Percentiles rank a stretch among this genome's conserved stretches.
These are phyloP conservation scores for Dysdera silvatica DNA, from an alignment of 1,140 invertebrate genomes.

Conservation along the genomic window DNA sequence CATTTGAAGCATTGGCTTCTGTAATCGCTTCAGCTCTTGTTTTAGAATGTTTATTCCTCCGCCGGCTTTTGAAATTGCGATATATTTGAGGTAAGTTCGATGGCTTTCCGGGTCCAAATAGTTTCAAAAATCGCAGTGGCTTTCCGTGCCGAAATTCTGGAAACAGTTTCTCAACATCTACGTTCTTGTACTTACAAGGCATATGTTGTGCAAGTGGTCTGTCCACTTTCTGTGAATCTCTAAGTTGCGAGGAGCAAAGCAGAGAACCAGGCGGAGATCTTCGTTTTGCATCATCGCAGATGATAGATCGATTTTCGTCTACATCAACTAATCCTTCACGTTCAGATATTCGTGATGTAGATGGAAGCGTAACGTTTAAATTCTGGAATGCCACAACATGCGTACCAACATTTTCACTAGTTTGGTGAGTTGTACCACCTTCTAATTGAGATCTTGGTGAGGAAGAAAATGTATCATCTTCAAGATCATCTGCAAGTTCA, in stretches of 20 bases:
- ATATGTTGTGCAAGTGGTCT: conserved; percentile 90
- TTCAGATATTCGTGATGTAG: conserved; percentile 26
- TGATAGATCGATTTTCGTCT: neutral
- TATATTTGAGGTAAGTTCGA: conserved; percentile 86
- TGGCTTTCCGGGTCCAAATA: conserved; percentile 86
- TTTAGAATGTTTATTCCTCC: conserved; percentile 51
- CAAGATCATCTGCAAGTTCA: conserved; percentile 73
- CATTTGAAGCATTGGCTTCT: too few relatives aligned
- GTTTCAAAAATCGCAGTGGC: conserved; percentile 79
- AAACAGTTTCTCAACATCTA: conserved; percentile 82
- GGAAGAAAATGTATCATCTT: neutral
- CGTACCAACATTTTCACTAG: neutral
- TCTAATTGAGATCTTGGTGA: neutral
- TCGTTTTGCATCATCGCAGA: neutral
- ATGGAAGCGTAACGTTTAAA: conserved; percentile 33
- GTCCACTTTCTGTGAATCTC: conserved; percentile 54
- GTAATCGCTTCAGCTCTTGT: neutral
- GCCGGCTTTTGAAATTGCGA: conserved; percentile 70
- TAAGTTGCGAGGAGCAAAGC: neutral
- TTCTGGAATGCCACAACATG: neutral
- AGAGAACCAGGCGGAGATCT: neutral
- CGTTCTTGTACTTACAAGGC: conserved; percentile 81
- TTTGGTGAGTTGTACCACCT: neutral
- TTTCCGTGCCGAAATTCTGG: conserved; percentile 86
- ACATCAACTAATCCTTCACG: neutral